Evolutionary conservation across 2,797 vertebrate species (phyloP).

Genomic region (Fringilla coelebs): DNA sequence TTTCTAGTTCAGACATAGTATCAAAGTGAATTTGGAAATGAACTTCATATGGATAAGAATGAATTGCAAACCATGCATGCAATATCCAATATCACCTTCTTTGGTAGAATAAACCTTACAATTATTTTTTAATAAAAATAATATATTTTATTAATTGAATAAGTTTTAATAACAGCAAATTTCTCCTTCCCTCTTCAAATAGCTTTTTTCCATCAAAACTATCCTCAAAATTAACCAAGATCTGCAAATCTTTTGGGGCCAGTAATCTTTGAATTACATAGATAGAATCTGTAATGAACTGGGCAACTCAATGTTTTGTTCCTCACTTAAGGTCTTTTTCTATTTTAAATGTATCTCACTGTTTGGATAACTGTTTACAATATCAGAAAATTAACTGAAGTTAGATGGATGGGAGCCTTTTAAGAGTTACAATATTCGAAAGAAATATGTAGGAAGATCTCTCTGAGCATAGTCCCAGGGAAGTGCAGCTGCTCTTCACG

Average conservation of each 20-base stretch:
- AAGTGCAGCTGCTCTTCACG: background rate
- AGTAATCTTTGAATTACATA: background rate
- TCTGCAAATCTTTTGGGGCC: background rate
- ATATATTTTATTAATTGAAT: background rate
- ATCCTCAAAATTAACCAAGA: background rate
- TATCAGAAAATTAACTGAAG: background rate
- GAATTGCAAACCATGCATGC: background rate
- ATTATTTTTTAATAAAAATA: slow-evolving; percentile 42
- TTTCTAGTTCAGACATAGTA: slow-evolving; percentile 37
- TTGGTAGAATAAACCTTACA: background rate
- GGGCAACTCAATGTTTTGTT: background rate
- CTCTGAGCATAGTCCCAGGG: background rate
- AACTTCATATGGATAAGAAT: slow-evolving; percentile 56
- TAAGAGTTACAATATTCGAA: background rate
- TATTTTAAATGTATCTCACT: background rate
- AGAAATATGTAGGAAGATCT: background rate
- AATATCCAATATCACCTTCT: background rate
- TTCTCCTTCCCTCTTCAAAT: background rate
- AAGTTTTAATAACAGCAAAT: background rate
- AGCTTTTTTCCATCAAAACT: background rate
- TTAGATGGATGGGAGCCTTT: background rate
- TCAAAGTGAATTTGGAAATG: slow-evolving; percentile 65
- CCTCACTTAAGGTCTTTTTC: background rate
- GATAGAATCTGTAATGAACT: background rate
- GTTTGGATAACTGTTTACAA: background rate